Evolutionary conservation across 2,888 invertebrate genomes (phyloP), one percentile per base, ranked within the genome.

Genomic region (Chloromyia formosa): DNA sequence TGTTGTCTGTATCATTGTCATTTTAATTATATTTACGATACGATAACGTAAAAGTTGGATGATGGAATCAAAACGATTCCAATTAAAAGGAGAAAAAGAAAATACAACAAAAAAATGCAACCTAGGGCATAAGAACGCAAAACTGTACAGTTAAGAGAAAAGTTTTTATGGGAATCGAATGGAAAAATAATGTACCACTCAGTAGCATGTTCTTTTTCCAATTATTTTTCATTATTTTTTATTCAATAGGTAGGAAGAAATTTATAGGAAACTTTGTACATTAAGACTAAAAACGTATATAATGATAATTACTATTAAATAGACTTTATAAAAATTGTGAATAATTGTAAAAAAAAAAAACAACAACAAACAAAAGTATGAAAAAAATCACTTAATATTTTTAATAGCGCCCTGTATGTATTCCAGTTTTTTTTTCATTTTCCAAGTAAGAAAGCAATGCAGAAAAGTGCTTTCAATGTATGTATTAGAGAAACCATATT

Each of bases 301-400:
- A 45, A 75, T 71, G 71, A 58, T 62, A 75, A 72, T 66, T 64
- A 75, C 73, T 75, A 73, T 75, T 69, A 45, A 73, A 75, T 64
- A 66, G 66, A 64, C 60, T 56, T 35, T 54, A 27, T 35, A 71
- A 20, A 22, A 49, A 22, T 20, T 14, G 22, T n/a, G 23, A 68
- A 42, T 22, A 53, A 3, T 53, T n/a, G 53, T 16, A 14, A 5
- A 53, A 18, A 14, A 20, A 9, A 56, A 18, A 56, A n/a, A n/a
- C n/a, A n/a, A n/a, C n/a, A n/a, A n/a, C n/a, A n/a, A n/a, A n/a
- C n/a, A n/a, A n/a, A 56, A 18, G 18, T 9, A 18, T 3, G 18
- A 20, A 56, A 56, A 53, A 16, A 53, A 53, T n/a, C 53, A 53
- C 14, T 53, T 53, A 16, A 53, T 53, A 53, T 53, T n/a, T 20